Conservation (phyloP, 2,113 vertebrate species). For the Microtus oregoni region DNA sequence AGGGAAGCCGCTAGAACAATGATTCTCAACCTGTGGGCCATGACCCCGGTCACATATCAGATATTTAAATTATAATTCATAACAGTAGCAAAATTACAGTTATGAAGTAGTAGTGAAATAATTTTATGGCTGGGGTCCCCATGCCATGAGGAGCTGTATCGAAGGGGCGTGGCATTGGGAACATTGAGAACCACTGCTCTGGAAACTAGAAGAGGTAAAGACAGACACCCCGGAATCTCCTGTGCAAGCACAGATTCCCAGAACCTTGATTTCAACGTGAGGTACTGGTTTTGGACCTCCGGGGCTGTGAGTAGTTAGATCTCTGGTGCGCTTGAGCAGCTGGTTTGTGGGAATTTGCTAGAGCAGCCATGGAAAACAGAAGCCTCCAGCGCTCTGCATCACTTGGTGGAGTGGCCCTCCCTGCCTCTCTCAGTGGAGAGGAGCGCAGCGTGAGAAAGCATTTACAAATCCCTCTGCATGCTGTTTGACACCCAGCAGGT, state of each 20-base stretch:
- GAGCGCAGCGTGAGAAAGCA: background rate
- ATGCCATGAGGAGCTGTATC: background rate
- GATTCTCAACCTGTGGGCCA: background rate
- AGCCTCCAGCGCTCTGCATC: background rate
- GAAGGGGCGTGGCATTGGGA: fast-evolving
- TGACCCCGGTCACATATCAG: background rate
- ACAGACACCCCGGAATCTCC: background rate
- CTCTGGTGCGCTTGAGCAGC: background rate
- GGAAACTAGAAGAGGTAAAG: background rate
- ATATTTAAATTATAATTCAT: background rate
- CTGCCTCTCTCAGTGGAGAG: no score
- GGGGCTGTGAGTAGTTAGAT: background rate
- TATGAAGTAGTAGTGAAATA: background rate
- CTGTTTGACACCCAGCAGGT: background rate
- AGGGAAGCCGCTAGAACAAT: background rate
- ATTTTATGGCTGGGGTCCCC: background rate
- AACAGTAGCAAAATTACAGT: background rate
- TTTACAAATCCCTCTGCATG: background rate
- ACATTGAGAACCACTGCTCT: background rate
- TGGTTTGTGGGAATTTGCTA: background rate
- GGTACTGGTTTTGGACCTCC: background rate
- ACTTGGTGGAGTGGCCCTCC: background rate
- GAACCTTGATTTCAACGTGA: background rate
- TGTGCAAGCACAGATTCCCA: background rate
- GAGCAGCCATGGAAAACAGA: background rate